Evolutionary conservation across 2,113 vertebrate species (phyloP), one percentile per base, ranked within the genome.

Genomic region (Cynopterus brachyotis): DNA sequence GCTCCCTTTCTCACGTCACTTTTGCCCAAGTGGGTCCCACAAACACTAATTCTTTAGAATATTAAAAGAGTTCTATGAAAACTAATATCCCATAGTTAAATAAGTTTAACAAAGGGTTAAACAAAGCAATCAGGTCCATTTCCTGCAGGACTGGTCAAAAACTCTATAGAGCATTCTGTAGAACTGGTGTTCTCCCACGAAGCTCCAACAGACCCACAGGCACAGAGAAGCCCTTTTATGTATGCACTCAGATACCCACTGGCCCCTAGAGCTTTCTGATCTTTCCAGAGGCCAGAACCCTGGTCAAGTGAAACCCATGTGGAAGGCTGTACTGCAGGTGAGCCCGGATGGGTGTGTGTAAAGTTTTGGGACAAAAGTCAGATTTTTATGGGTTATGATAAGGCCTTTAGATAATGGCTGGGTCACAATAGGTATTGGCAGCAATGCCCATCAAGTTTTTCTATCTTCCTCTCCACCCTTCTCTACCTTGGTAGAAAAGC

Each of bases 271-370:
- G 32, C 47, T 60, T 60, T 30, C 11, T 13, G 76, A 37, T 5
- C 76, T 69, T 91, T 57, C 30, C 40, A 9, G 79, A 55, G 26
- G 35, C 13, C 30, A 10, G 78, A 81, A 60, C 47, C 57, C 57
- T 2, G 16, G 32, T 30, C 35, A 8, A 37, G 37, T 3, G 9
- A 40, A 69, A 50, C 13, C 22, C 28, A 0, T 2, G 3, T 1
- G 69, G 35, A 69, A 70, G 22, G 5, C 7, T 6, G 20, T 11
- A 4, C 26, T 28, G 0, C 30, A 32, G 50, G 28, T n/a, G 42
- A 75, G 42, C 64, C 37, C 76, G 6, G 12, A 47, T 12, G 24
- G n/a, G n/a, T 15, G 2, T 37, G 45, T 35, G 32, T 20, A n/a
- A 35, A 35, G 42, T 28, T 28, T 5, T 20, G 8, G 45, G 72